Base-by-base conservation (phyloP, 1,140 invertebrate species). In the Drosophila triauraria region DNA sequence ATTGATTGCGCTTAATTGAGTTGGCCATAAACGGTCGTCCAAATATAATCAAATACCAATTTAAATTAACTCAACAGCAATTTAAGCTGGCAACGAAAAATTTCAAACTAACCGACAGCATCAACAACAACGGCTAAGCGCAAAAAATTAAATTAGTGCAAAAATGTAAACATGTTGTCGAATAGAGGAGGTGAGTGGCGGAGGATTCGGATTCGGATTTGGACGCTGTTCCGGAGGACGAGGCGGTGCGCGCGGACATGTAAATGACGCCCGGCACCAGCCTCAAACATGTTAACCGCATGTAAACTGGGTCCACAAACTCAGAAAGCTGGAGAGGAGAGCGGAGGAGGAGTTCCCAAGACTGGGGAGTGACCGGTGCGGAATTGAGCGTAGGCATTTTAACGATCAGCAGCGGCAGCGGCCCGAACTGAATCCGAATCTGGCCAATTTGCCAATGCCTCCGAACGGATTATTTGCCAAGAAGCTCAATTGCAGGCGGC, bases 11-110 rank as follows among this genome's bases (percentile, higher is more conserved):
- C 84, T 90, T 88, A 88, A 88, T 88, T 84, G 84, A 88, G 85
- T 88, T 90, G 85, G 84, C 85, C 85, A 88, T 87, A 87, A 87
- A 84, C 80, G 84, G 51, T 62, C 79, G 77, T 78, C 85, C 78
- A 81, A 88, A 88, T 88, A 88, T 90, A 88, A 88, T 88, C 84
- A 88, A 88, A 88, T 90, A 88, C 85, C 84, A 90, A 88, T 88
- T 88, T 88, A 88, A 88, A 88, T 88, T 88, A 88, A 88, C 85
- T 88, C 84, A 88, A 88, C 84, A 88, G 78, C 85, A 88, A 90
- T 88, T 88, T 88, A 88, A 88, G 84, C 65, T 51, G 63, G 61
- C 50, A 71, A 74, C 53, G 30, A 62, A 63, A 68, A 78, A 72
- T 60, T 59, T 61, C 75, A 78, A 56, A 78, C 75, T 62, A 78